Base-by-base conservation (phyloP, 2,888 invertebrate species). In the Eristalis tenax region DNA sequence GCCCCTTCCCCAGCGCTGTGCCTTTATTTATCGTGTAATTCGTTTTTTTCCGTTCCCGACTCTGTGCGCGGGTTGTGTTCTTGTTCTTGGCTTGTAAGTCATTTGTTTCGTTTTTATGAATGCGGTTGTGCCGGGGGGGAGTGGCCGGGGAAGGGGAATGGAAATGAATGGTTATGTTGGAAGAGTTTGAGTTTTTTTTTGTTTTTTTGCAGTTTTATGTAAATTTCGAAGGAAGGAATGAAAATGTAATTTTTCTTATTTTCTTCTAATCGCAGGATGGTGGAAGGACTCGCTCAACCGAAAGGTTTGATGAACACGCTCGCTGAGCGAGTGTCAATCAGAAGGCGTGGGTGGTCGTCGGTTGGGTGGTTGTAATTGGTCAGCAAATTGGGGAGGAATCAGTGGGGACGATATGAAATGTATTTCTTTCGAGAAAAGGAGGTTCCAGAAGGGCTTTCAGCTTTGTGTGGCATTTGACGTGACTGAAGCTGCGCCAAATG, bases 1-100 rank as follows among this genome's bases (percentile, higher is more conserved):
- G 43, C 50, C 43, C 43, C n/a, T 50, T n/a, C n/a, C 43, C n/a
- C 6, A 1, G 5, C 43, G n/a, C 18, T 50, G 50, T 18, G 50
- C 50, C 50, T 59, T 76, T 80, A 84, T 87, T 87, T 89, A 86
- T 86, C 80, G 79, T 89, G 87, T 85, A 83, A 87, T 88, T 88
- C 83, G 85, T 85, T 85, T 88, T 79, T 74, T 79, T 57, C 8
- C 22, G 70, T 61, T 63, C 10, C 32, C 50, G 11, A 0, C 56
- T n/a, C 77, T 65, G 59, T 70, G 40, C 64, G 61, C 40, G 66
- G 68, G 79, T 32, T 79, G 73, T 32, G 32, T 71, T 74, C 65
- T 76, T 68, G 64, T 64, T 32, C 75, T 75, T 88, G 73, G 68
- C 74, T 83, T 78, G 76, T 81, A 71, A 80, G 69, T 83, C 88